phyloP scores from a whole-genome alignment of 2,888 invertebrate genomes.

The Melipona bicolor region DNA sequence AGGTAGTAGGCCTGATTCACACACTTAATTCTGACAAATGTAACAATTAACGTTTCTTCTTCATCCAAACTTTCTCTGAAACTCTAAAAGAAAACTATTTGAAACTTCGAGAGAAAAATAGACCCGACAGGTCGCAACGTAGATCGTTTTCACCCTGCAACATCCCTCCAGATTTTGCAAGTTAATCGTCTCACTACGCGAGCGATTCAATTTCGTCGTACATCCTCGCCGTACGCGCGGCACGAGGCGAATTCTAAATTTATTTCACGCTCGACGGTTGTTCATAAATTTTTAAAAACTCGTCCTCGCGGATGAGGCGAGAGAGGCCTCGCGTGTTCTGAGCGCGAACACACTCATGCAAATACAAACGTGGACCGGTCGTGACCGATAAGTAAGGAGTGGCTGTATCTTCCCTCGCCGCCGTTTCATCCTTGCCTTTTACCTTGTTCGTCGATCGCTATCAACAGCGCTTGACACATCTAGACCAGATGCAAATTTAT shows the following conservation, averaged over 20 bases:
- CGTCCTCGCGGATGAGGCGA: neutral
- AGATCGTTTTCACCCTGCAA: no score
- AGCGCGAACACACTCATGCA: constrained; percentile 1
- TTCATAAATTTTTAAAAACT: neutral
- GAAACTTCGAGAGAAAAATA: no score
- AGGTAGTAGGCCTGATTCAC: no score
- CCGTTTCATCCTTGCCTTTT: constrained; percentile 40
- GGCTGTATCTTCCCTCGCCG: constrained; percentile 37
- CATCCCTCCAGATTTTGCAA: neutral
- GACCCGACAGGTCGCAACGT: no score
- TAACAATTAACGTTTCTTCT: no score
- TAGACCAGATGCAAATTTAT: constrained; percentile 44
- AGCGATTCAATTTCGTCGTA: neutral
- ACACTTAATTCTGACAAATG: no score
- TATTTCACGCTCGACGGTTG: neutral
- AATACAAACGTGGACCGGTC: constrained; percentile 23
- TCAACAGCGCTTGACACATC: constrained; percentile 55
- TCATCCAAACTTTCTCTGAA: no score
- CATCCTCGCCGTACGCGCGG: neutral
- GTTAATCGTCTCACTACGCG: neutral
- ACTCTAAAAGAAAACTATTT: no score
- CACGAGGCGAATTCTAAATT: neutral
- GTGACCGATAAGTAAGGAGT: constrained; percentile 47
- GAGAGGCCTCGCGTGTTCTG: neutral
- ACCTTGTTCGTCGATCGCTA: constrained; percentile 66